Evolutionary conservation across 2,888 invertebrate species (phyloP), one percentile per base, ranked within the genome.

Genomic region (Diaphora mendica): DNA sequence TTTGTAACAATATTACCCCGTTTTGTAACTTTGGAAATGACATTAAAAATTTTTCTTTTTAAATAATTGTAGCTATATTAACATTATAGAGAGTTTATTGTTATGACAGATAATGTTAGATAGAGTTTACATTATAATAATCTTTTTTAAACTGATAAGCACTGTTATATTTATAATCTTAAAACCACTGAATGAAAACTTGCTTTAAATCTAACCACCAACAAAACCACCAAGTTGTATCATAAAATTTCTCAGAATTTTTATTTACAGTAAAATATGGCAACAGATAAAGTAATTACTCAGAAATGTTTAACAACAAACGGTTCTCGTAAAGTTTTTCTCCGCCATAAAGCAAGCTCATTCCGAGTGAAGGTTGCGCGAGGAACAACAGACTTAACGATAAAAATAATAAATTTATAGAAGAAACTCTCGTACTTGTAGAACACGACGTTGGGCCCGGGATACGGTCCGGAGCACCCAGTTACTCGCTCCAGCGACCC

Each of bases 401-500:
- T 79, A 79, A 79, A 82, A 78, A 85, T 77, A 77, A 78, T 79
- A 78, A 84, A 79, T 71, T 76, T 64, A 77, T 79, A 77, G 77
- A 73, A 79, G 69, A 69, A 74, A 75, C 76, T 75, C 59, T 71
- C 70, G 71, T 74, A 78, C 73, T 75, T 65, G 74, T 71, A 74
- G 64, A 82, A 68, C 64, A 39, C 70, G 64, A 64, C 75, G 71
- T 66, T 33, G 70, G 68, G 74, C 77, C 72, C 71, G 70, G 74
- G 78, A 76, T 76, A 82, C 81, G 82, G 76, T 80, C 78, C 82
- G 83, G 81, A 83, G 85, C 81, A 82, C 80, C 73, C 79, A 78
- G 81, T 84, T 84, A 83, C 77, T 68, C 81, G 83, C 82, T 83
- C 79, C 80, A 79, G 70, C 79, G 82, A 75, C 35, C 78, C 59